phyloP scores from a whole-genome alignment of 2,888 invertebrate genomes.

The Cosmopolites sordidus region DNA sequence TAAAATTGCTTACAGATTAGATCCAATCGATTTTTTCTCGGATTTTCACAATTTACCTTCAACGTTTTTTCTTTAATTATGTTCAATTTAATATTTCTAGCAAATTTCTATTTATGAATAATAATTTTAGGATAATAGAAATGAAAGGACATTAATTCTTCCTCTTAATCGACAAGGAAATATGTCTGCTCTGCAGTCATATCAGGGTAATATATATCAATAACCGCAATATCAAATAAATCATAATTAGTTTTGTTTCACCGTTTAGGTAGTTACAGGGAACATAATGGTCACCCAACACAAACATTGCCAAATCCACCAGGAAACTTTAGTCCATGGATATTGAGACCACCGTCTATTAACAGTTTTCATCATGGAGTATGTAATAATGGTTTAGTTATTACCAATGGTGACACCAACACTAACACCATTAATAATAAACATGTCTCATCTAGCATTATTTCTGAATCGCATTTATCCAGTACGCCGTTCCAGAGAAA shows the following conservation, averaged over 20 bases:
- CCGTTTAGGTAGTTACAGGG: neutral
- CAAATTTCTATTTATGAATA: neutral
- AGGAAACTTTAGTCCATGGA: neutral
- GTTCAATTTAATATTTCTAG: neutral
- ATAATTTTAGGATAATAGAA: neutral
- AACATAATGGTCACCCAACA: neutral
- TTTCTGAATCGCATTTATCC: neutral
- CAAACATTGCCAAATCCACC: neutral
- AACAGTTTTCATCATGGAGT: neutral
- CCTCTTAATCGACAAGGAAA: neutral
- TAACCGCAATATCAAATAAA: neutral
- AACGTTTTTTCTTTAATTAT: too few relatives aligned
- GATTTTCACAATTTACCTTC: slow-evolving; percentile 20
- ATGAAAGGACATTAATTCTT: neutral
- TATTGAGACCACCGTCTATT: neutral
- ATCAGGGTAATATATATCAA: neutral
- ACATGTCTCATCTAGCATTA: neutral
- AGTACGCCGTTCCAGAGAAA: slow-evolving; percentile 3
- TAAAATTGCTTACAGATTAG: slow-evolving; percentile 18
- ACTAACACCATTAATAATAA: neutral
- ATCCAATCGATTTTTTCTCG: slow-evolving; percentile 17
- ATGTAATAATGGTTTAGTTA: slow-evolving; percentile 6
- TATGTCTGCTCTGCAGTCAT: neutral
- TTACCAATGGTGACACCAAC: slow-evolving; percentile 1
- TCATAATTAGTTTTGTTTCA: too few relatives aligned